Conservation (phyloP, 2,113 vertebrate genomes). For the Lethenteron camtschaticum region DNA sequence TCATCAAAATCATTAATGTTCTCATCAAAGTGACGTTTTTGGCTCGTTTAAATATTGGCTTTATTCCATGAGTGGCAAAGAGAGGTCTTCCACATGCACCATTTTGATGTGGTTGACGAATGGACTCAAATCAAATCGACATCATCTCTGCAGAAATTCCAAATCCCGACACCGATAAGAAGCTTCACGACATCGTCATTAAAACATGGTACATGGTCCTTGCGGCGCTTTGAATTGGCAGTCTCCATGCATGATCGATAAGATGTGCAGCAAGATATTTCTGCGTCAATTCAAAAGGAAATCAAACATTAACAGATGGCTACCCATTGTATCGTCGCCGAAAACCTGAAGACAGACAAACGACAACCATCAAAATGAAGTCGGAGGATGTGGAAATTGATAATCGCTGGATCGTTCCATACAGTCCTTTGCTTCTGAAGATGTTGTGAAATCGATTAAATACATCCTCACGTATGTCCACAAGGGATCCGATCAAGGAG, state of each 20-base stretch:
- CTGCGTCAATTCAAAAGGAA: not conserved
- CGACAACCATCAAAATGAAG: not conserved
- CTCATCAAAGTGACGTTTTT: not conserved
- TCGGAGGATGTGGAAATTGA: not conserved
- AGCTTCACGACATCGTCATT: not conserved
- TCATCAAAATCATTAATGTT: not conserved
- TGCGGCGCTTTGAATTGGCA: not conserved
- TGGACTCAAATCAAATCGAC: not conserved
- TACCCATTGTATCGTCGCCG: not conserved
- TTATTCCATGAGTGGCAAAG: not conserved
- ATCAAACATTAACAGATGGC: not conserved
- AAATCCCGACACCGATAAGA: not conserved
- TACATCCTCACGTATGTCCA: not conserved
- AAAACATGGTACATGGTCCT: not conserved
- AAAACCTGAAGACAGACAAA: not conserved
- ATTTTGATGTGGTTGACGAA: not conserved
- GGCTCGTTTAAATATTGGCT: not conserved
- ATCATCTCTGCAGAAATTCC: not conserved
- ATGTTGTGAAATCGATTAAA: not conserved
- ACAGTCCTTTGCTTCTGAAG: not conserved
- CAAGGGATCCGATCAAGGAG: not conserved
- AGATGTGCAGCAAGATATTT: not conserved
- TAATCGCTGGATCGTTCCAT: not conserved
- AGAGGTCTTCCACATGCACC: conserved; percentile 2
- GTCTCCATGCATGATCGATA: not conserved